Conservation (phyloP, 2,797 vertebrate species). For the Alosa sapidissima region DNA sequence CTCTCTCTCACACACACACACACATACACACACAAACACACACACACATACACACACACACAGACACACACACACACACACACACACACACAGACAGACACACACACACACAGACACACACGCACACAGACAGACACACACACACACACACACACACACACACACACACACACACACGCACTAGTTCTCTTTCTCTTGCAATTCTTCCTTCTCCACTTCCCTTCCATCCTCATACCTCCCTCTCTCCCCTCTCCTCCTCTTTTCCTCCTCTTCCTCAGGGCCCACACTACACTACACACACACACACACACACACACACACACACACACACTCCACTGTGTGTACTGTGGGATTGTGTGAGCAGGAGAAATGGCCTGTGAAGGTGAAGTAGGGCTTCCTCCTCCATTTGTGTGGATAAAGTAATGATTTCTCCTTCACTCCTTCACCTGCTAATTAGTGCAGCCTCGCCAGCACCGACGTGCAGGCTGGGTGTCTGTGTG, state of each 20-base stretch:
- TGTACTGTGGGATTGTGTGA: slow-evolving; percentile 45
- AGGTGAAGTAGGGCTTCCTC: slow-evolving; percentile 54
- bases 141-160: neutral
- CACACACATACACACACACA: neutral
- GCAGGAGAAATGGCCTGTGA: slow-evolving; percentile 37
- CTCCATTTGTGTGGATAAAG: slow-evolving; percentile 68
- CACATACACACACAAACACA: neutral
- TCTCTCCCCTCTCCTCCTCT: neutral
- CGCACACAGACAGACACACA: neutral
- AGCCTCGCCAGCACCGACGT: slow-evolving; percentile 61
- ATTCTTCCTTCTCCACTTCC: neutral
- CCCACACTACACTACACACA: slow-evolving; percentile 4
- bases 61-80: neutral
- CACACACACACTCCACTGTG: neutral
- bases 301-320: neutral
- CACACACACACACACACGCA: neutral
- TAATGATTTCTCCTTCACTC: slow-evolving; percentile 79
- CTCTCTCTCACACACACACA: neutral
- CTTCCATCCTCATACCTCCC: neutral
- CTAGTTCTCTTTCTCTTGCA: neutral
- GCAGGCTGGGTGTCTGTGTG: slow-evolving; percentile 43
- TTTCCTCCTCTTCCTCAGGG: neutral
- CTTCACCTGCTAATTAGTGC: slow-evolving; percentile 76
- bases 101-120: neutral
- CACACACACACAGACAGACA: neutral